These are phyloP conservation scores for Tyria jacobaeae DNA, from an alignment of 2,888 invertebrate species.

Conservation along the genomic window DNA sequence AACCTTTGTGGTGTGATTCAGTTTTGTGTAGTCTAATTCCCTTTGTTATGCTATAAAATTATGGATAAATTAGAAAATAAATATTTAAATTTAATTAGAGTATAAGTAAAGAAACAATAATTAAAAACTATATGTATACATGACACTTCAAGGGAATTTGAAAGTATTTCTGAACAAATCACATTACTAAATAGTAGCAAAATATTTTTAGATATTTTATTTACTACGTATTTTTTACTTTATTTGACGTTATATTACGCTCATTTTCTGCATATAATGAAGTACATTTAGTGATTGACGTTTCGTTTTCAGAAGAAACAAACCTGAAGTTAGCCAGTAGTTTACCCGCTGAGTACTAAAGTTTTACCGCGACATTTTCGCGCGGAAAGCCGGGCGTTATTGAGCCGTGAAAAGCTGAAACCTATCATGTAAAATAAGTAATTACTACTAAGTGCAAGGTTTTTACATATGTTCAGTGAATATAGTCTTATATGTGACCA, in stretches of 20 bases:
- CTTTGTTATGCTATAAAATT: too few relatives aligned
- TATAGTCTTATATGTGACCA: slow-evolving; percentile 54
- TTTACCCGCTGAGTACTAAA: slow-evolving; percentile 67
- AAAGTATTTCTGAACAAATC: background rate
- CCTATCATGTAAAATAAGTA: slow-evolving; percentile 66
- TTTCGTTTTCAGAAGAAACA: slow-evolving; percentile 82
- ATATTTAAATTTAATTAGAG: background rate
- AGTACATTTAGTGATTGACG: slow-evolving; percentile 63
- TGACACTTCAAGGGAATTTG: background rate
- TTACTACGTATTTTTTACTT: background rate
- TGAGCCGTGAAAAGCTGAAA: slow-evolving; percentile 84
- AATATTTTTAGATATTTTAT: background rate
- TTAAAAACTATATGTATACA: background rate
- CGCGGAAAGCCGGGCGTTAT: slow-evolving; percentile 87
- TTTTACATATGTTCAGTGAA: slow-evolving; percentile 61
- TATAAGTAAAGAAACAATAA: background rate
- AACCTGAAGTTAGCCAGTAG: slow-evolving; percentile 78
- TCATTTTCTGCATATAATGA: slow-evolving; percentile 55
- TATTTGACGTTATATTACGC: background rate
- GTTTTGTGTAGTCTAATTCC: too few relatives aligned
- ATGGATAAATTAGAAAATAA: background rate
- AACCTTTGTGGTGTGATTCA: background rate
- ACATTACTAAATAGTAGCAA: too few relatives aligned
- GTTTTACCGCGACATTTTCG: slow-evolving; percentile 87
- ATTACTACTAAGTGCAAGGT: slow-evolving; percentile 56